Base-by-base conservation (phyloP, 1,140 invertebrate genomes). In the Brachionus manjavacas region DNA sequence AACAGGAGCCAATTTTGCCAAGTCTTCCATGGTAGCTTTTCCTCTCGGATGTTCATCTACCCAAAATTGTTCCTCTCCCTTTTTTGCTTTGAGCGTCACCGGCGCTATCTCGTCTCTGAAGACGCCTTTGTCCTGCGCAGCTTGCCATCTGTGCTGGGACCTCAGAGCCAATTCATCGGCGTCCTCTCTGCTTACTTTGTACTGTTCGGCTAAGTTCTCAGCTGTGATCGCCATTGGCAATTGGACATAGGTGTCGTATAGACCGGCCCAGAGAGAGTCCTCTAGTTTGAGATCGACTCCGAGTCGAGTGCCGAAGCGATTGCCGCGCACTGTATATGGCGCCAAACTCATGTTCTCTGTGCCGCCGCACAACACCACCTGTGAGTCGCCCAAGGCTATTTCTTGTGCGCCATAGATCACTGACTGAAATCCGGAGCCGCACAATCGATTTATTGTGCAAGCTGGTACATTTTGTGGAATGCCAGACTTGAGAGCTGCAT, bases 211-310 rank as follows among this genome's bases (percentile, higher is more conserved):
- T 41, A 99, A 91, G 89, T 99, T 99, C 91, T 99, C 97, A 9
- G 97, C 97, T 1, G 97, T 99, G 85, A 97, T 89, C 7, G 94
- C 97, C 97, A 99, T 99, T 0, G 96, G 94, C 20, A 95, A 91
- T 86, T 95, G 94, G 87, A 95, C 95, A 88, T 96, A 93, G 0
- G 92, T 92, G 88, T 99, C 97, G 0, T 93, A 93, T 0, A 99
- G 91, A 2, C 95, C 94, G n/a, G 93, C 90, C 97, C 96, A 99
- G 8, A 99, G 89, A 0, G 92, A 91, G 90, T 99, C 97, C 91
- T 99, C 96, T 84, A 98, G 92, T 86, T 94, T 88, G 14, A 94
- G 92, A 83, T 92, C 93, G 52, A 91, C 89, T 0, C 97, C 96
- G 2, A 99, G 90, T 8, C 92, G 91, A 12, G 94, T 94, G 14